phyloP scores from a whole-genome alignment of 2,888 invertebrate species.

The Lepidocyrtoides sp. region DNA sequence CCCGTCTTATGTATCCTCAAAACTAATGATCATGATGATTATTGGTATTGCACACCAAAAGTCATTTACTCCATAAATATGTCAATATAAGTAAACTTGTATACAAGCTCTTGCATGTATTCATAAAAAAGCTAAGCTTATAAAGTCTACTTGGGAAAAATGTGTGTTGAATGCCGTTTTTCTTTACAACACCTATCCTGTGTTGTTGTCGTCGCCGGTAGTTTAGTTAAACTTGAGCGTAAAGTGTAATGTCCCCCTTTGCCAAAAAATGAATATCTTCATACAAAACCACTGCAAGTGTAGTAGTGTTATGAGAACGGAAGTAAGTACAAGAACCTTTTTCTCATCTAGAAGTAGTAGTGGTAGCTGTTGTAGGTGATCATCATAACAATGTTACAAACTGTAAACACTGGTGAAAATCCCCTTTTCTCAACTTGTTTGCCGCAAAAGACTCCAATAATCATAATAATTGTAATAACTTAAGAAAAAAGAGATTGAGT shows the following conservation, averaged over 20 bases:
- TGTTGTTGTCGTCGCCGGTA: background rate
- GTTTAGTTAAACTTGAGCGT: background rate
- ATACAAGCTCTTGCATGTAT: background rate
- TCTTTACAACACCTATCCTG: background rate
- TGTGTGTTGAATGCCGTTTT: slow-evolving; percentile 26
- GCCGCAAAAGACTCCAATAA: slow-evolving; percentile 64
- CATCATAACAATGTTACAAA: slow-evolving; percentile 55
- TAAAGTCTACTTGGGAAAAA: background rate
- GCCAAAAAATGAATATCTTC: slow-evolving; percentile 25
- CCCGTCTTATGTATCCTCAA: slow-evolving; percentile 35
- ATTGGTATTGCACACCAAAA: slow-evolving; percentile 76
- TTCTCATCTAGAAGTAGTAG: no score
- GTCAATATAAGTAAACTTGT: slow-evolving; percentile 54
- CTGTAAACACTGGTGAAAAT: no score
- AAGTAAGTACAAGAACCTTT: slow-evolving; percentile 5
- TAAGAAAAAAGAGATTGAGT: slow-evolving; percentile 28
- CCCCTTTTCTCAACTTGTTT: slow-evolving; percentile 34
- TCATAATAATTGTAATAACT: slow-evolving; percentile 66
- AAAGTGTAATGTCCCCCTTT: slow-evolving; percentile 6
- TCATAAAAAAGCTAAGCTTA: background rate
- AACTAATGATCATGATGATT: slow-evolving; percentile 73
- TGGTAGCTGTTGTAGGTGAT: background rate
- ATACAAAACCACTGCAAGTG: background rate
- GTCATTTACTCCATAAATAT: slow-evolving; percentile 73
- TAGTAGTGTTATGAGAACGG: no score